These are phyloP conservation scores for Tachina lurida DNA, from an alignment of 2,888 invertebrate species.

Conservation along the genomic window DNA sequence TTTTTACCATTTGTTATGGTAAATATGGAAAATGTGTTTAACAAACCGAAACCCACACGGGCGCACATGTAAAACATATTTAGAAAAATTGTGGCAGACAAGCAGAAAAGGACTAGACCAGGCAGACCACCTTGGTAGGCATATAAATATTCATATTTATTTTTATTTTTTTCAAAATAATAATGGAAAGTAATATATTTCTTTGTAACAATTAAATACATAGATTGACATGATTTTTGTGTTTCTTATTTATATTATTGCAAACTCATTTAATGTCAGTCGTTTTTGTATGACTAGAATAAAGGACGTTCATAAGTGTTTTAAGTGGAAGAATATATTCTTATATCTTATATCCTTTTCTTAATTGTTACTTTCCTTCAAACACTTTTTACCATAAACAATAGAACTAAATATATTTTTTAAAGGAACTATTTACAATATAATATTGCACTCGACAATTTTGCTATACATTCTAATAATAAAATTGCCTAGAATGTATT, in stretches of 20 bases:
- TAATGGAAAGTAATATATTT: conserved; percentile 46
- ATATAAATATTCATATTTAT: conserved; percentile 17
- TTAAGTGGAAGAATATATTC: conserved; percentile 9
- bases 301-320: conserved; percentile 27
- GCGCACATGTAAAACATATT: conserved; percentile 67
- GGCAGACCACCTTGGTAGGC: conserved; percentile 61
- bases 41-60: conserved; percentile 24
- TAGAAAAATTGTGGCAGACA: conserved; percentile 42
- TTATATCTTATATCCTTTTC: conserved; percentile 34
- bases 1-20: conserved; percentile 52
- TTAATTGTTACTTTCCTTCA: conserved; percentile 10
- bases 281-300: background rate
- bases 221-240: conserved; percentile 8
- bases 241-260: conserved; percentile 22
- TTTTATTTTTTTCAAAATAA: background rate
- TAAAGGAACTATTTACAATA: conserved; percentile 13
- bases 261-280: conserved; percentile 32
- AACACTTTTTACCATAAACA: conserved; percentile 24
- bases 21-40: conserved; percentile 36
- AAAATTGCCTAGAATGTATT: conserved; percentile 21
- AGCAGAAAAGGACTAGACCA: conserved; percentile 15
- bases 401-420: conserved; percentile 12
- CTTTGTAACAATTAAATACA: conserved; percentile 52
- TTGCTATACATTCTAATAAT: background rate
- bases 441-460: background rate